Conservation (phyloP, 2,888 invertebrate species). For the Candidula unifasciata region DNA sequence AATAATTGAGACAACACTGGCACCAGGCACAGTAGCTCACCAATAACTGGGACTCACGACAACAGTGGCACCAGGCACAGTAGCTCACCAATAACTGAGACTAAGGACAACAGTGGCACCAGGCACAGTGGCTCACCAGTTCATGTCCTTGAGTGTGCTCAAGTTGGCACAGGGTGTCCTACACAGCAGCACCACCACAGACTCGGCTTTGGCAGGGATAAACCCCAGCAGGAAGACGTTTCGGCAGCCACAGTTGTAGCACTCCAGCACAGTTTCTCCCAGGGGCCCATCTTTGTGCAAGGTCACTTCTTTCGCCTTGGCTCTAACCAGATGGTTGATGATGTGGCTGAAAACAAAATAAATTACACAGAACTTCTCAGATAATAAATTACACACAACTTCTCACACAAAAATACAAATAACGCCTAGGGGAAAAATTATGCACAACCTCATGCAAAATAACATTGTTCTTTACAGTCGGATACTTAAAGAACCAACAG, state of each 20-base stretch:
- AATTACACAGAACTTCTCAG: too few relatives aligned
- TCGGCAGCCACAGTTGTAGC: conserved; percentile 98
- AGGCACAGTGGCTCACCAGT: conserved; percentile 83
- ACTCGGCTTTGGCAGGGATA: conserved; percentile 99
- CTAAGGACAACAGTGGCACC: background rate
- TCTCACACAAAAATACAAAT: too few relatives aligned
- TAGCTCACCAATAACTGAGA: too few relatives aligned
- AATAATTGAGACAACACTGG: too few relatives aligned
- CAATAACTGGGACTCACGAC: too few relatives aligned
- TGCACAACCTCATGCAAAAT: too few relatives aligned
- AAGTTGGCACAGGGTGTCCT: conserved; percentile 99
- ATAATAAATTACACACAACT: too few relatives aligned
- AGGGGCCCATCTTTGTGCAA: conserved; percentile 97
- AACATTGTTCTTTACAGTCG: too few relatives aligned
- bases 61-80: too few relatives aligned
- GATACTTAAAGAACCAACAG: too few relatives aligned
- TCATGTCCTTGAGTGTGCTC: conserved; percentile 98
- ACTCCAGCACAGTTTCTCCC: conserved; percentile 97
- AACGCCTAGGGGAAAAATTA: too few relatives aligned
- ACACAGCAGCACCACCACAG: conserved; percentile 97
- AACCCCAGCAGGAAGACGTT: conserved; percentile 99
- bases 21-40: too few relatives aligned
- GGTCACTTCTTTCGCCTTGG: conserved; percentile 99
- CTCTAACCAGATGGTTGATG: conserved; percentile 97
- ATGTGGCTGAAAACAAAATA: conserved; percentile 86